These are phyloP conservation scores for Elaeidobius kamerunicus DNA, from an alignment of 2,888 invertebrate species.

Conservation along the genomic window DNA sequence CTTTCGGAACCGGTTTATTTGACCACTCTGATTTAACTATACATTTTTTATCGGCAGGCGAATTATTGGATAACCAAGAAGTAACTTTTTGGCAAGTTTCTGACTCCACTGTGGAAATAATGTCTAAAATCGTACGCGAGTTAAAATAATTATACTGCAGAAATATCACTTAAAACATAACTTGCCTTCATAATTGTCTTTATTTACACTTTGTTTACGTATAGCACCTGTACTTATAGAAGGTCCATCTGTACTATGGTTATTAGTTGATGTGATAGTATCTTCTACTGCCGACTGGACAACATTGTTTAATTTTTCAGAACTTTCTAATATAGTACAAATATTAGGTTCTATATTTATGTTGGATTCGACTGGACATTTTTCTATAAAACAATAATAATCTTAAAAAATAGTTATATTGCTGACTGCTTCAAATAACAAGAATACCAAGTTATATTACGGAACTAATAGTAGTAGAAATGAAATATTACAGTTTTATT, in stretches of 20 bases:
- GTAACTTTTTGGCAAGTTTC: conserved; percentile 13
- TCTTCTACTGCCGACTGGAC: background rate
- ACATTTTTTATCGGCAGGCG: background rate
- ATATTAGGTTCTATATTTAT: background rate
- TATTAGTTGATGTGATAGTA: background rate
- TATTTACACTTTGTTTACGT: background rate
- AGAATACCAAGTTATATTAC: too few species aligned
- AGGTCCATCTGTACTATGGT: background rate
- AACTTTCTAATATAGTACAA: too few species aligned
- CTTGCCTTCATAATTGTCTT: too few species aligned
- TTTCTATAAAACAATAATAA: background rate
- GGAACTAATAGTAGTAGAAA: too few species aligned
- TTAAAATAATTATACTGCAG: too few species aligned
- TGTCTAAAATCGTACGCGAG: too few species aligned
- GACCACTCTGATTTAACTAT: background rate
- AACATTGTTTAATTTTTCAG: background rate
- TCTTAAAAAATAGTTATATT: too few species aligned
- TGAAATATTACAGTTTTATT: too few species aligned
- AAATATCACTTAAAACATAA: too few species aligned
- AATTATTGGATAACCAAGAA: conserved; percentile 2
- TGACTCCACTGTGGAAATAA: background rate
- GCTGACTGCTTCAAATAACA: too few species aligned
- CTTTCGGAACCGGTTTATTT: background rate
- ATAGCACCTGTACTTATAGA: conserved; percentile 1
- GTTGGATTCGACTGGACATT: background rate